Percentiles rank a stretch among this genome's conserved stretches.
Evolutionary conservation across 2,113 vertebrate species (phyloP).

Genomic region (Austrofundulus limnaeus): DNA sequence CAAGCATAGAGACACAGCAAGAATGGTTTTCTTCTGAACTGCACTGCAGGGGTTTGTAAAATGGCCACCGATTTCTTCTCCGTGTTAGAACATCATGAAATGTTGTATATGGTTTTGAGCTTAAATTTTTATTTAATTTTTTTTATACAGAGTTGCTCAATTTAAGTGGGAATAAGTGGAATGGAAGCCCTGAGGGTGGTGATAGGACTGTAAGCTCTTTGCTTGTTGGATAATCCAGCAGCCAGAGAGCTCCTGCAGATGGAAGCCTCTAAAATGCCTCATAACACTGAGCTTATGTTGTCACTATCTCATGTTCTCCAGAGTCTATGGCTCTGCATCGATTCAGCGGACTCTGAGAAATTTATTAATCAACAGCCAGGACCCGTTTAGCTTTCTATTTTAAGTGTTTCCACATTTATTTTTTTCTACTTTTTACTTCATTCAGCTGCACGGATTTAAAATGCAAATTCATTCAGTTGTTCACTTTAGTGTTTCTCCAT

Average conservation of each 20-base stretch:
- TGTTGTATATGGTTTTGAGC: slow-evolving; percentile 20
- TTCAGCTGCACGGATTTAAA: slow-evolving; percentile 17
- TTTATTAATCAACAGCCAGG: slow-evolving; percentile 43
- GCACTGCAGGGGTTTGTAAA: not conserved
- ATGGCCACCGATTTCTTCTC: not conserved
- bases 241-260: slow-evolving; percentile 78
- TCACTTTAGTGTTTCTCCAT: not conserved
- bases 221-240: slow-evolving; percentile 80
- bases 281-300: slow-evolving; percentile 81
- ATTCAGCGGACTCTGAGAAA: slow-evolving; percentile 53
- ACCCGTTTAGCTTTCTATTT: slow-evolving; percentile 41
- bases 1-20: too few species aligned
- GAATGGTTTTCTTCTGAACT: not conserved
- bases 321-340: slow-evolving; percentile 50
- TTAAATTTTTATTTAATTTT: slow-evolving; percentile 17
- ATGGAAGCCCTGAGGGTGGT: slow-evolving; percentile 60
- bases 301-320: slow-evolving; percentile 73
- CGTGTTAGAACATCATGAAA: slow-evolving; percentile 10
- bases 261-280: slow-evolving; percentile 76
- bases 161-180: slow-evolving; percentile 67
- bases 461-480: slow-evolving; percentile 6
- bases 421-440: not conserved
- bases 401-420: slow-evolving; percentile 7
- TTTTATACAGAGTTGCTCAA: slow-evolving; percentile 33
- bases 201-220: slow-evolving; percentile 76